A percentile compares a stretch with the other conserved stretches of the same genome.
Conservation (phyloP, 2,888 invertebrate genomes). For the Eristalinus sepulchralis region DNA sequence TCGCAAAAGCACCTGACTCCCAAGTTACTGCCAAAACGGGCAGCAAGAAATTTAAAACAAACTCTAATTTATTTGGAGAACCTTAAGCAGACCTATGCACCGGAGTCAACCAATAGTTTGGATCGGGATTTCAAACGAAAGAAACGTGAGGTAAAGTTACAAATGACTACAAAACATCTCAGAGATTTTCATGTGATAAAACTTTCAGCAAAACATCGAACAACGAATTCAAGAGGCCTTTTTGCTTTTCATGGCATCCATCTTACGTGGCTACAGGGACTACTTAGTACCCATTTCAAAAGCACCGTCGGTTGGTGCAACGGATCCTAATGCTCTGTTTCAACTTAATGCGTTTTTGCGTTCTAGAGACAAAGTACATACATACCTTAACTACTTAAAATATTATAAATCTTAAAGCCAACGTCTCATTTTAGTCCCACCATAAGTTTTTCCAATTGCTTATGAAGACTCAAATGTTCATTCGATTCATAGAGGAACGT, state of each 20-base stretch:
- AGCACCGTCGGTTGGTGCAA: slow-evolving; percentile 95
- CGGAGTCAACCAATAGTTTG: slow-evolving; percentile 85
- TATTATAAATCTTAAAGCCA: not conserved
- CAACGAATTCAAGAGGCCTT: slow-evolving; percentile 98
- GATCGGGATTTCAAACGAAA: slow-evolving; percentile 92
- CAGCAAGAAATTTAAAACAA: slow-evolving; percentile 90
- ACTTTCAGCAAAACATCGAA: slow-evolving; percentile 89
- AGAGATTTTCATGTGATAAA: not conserved
- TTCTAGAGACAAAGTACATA: slow-evolving; percentile 89
- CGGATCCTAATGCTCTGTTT: slow-evolving; percentile 97
- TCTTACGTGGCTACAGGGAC: slow-evolving; percentile 93
- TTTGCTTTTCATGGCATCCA: slow-evolving; percentile 95
- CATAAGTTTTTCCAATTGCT: slow-evolving; percentile 94
- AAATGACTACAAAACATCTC: not conserved
- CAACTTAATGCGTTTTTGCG: slow-evolving; percentile 94
- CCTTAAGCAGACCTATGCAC: slow-evolving; percentile 81
- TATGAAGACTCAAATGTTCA: slow-evolving; percentile 98
- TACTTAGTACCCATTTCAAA: slow-evolving; percentile 95
- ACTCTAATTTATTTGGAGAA: slow-evolving; percentile 89
- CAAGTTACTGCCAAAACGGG: slow-evolving; percentile 92
- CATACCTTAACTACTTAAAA: not conserved
- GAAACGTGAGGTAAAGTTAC: slow-evolving; percentile 84
- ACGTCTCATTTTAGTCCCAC: slow-evolving; percentile 82
- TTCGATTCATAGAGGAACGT: slow-evolving; percentile 98
- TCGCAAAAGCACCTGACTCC: slow-evolving; percentile 90